Percentiles rank a stretch among this genome's conserved stretches.
phyloP scores from a whole-genome alignment of 2,888 invertebrate genomes.

The Erpobdella octoculata region DNA sequence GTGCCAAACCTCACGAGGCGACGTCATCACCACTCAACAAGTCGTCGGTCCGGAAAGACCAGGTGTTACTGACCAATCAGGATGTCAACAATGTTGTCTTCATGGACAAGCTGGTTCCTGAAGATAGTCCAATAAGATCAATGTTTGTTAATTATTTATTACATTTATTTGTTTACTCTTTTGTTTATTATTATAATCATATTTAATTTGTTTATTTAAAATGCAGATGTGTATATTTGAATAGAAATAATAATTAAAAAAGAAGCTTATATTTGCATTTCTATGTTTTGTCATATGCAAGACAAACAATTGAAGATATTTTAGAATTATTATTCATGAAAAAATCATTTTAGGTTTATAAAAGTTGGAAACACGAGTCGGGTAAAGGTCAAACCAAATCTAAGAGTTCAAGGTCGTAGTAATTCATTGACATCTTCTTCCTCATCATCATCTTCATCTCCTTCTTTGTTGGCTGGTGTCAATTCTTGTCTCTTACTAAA shows the following conservation, averaged over 20 bases:
- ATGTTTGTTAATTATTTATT: conserved; percentile 44
- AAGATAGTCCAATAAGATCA: conserved; percentile 49
- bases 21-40: not conserved
- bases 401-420: not conserved
- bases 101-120: conserved; percentile 22
- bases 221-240: not conserved
- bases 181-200: not conserved
- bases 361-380: conserved; percentile 22
- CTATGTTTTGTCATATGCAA: not conserved
- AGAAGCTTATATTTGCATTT: too few relatives aligned
- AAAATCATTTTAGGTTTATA: conserved; percentile 4
- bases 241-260: not conserved
- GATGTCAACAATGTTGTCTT: not conserved
- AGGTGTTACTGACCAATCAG: not conserved
- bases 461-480: not conserved
- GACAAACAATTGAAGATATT: not conserved
- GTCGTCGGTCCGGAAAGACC: not conserved
- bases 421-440: not conserved
- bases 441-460: conserved; percentile 6
- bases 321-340: not conserved
- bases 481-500: not conserved
- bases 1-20: not conserved
- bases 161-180: not conserved
- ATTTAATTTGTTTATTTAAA: not conserved
- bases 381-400: not conserved